Percentiles rank a stretch among this genome's conserved stretches.
phyloP scores from a whole-genome alignment of 2,113 vertebrate genomes.

The Sinocyclocheilus rhinocerous region DNA sequence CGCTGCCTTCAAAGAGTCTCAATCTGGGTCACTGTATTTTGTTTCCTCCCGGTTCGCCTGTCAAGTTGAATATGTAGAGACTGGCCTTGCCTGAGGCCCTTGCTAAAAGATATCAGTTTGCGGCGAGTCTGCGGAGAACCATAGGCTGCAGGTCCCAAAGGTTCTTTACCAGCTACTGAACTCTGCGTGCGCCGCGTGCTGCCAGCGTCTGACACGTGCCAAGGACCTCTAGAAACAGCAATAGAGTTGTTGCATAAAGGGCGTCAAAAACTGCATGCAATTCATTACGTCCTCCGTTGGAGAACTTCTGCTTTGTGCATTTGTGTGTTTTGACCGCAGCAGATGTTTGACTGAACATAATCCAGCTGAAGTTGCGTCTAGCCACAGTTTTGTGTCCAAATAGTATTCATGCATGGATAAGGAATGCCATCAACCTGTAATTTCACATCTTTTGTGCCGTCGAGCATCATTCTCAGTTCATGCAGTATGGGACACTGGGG shows the following conservation, averaged over 20 bases:
- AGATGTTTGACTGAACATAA: background rate
- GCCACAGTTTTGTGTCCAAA: background rate
- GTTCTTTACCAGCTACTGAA: conserved; percentile 62
- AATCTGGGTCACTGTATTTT: conserved; percentile 75
- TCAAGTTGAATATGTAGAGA: conserved; percentile 77
- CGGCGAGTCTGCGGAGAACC: conserved; percentile 41
- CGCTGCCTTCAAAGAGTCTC: conserved; percentile 66
- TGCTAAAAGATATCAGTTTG: conserved; percentile 74
- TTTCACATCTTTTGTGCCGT: too few species aligned
- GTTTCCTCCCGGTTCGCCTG: conserved; percentile 72
- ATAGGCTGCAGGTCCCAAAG: conserved; percentile 56
- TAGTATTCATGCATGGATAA: too few species aligned
- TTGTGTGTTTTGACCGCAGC: background rate
- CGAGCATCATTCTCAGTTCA: too few species aligned
- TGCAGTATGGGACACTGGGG: background rate
- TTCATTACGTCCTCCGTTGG: background rate
- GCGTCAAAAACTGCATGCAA: background rate
- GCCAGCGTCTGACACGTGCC: background rate
- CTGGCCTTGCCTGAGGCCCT: conserved; percentile 69
- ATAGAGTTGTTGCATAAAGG: background rate
- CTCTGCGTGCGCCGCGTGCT: background rate
- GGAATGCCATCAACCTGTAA: too few species aligned
- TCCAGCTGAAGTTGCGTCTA: background rate
- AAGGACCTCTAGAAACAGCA: background rate
- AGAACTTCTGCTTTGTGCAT: background rate